Evolutionary conservation across 1,140 invertebrate species (phyloP).

Genomic region (Drosophila lini): DNA sequence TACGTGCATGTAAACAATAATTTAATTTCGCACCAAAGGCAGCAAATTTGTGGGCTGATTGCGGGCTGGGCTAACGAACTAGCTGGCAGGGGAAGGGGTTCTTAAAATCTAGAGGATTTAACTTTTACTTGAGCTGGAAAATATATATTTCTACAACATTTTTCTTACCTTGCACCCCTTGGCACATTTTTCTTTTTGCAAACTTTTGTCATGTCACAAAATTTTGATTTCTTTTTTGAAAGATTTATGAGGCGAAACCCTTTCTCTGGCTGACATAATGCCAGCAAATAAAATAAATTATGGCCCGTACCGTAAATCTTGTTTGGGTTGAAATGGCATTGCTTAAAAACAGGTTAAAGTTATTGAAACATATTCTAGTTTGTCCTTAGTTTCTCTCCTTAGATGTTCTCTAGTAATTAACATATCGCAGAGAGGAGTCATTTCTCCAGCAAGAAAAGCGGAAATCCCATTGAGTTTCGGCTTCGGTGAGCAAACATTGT

Average conservation of each 20-base stretch:
- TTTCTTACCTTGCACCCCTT: neutral
- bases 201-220: slow-evolving; percentile 18
- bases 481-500: slow-evolving; percentile 75
- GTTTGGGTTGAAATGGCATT: neutral
- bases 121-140: neutral
- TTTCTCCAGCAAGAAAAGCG: neutral
- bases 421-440: neutral
- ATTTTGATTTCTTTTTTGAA: slow-evolving; percentile 29
- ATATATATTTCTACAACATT: neutral
- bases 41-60: slow-evolving; percentile 82
- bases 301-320: slow-evolving; percentile 12
- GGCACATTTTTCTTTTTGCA: neutral
- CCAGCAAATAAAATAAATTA: slow-evolving; percentile 13
- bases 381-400: neutral
- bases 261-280: slow-evolving; percentile 7
- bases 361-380: slow-evolving; percentile 9
- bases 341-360: neutral
- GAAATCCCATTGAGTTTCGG: slow-evolving; percentile 54
- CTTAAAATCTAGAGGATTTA: neutral
- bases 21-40: slow-evolving; percentile 83
- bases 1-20: slow-evolving; percentile 83
- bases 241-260: slow-evolving; percentile 27
- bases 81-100: neutral
- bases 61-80: slow-evolving; percentile 69
- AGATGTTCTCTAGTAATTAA: slow-evolving; percentile 23